phyloP scores from a whole-genome alignment of 1,140 invertebrate genomes.

The Gonioctena quinquepunctata region DNA sequence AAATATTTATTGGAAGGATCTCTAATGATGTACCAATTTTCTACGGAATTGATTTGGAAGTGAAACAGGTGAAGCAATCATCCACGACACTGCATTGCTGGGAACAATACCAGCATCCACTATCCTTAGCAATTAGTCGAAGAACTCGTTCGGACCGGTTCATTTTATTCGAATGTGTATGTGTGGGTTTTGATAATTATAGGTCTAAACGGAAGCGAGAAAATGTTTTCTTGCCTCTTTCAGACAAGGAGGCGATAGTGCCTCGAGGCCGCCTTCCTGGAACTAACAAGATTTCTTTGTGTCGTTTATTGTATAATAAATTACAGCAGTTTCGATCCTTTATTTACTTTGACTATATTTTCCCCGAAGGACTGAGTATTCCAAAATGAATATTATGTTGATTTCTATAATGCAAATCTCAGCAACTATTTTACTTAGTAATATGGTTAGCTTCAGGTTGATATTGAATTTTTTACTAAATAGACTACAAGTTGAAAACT shows the following conservation, averaged over 20 bases:
- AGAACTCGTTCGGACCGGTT: conserved; percentile 42
- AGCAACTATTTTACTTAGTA: too few relatives aligned
- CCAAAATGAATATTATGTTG: too few relatives aligned
- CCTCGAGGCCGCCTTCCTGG: conserved; percentile 38
- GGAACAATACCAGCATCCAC: background rate
- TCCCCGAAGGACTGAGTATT: too few relatives aligned
- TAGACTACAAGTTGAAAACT: too few relatives aligned
- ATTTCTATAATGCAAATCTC: too few relatives aligned
- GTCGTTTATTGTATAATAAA: conserved; percentile 44
- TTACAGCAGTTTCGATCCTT: conserved; percentile 26
- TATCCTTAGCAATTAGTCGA: conserved; percentile 40
- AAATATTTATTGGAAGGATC: background rate
- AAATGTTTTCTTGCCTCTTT: conserved; percentile 21
- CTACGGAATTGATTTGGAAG: background rate
- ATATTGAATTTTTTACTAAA: too few relatives aligned
- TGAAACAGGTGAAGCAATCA: background rate
- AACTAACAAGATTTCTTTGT: conserved; percentile 48
- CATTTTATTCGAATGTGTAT: conserved; percentile 34
- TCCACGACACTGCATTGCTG: background rate
- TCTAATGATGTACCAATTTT: background rate
- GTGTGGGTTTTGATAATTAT: conserved; percentile 52
- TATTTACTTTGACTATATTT: conserved; percentile 15
- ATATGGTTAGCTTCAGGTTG: too few relatives aligned
- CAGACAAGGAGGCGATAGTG: conserved; percentile 23
- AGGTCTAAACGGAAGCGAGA: conserved; percentile 43